Evolutionary conservation across 2,113 vertebrate genomes (phyloP).

Genomic region (Martes martes): DNA sequence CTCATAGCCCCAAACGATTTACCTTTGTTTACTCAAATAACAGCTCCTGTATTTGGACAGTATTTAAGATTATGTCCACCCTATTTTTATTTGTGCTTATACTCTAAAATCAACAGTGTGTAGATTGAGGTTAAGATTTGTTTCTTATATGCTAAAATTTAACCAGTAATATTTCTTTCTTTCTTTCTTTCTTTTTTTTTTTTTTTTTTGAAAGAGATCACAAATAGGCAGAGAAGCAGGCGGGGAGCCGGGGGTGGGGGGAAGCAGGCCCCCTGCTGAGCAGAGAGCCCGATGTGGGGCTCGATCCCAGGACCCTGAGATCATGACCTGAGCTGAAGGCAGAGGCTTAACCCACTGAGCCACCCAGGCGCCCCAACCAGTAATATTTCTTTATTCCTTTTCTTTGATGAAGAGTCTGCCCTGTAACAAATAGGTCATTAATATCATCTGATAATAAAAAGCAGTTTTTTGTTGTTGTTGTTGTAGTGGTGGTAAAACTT

Average conservation of each 20-base stretch:
- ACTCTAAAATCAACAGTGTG: background rate
- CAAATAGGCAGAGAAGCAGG: too few relatives aligned
- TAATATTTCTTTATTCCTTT: constrained; percentile 19
- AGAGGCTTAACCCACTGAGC: too few relatives aligned
- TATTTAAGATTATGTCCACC: background rate
- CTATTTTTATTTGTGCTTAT: constrained; percentile 16
- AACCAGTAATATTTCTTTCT: background rate
- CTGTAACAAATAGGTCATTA: background rate
- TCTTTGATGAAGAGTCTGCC: background rate
- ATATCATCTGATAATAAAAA: constrained; percentile 17
- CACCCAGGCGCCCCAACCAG: background rate
- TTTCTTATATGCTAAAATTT: constrained; percentile 22
- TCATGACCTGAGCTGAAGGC: too few relatives aligned
- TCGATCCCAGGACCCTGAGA: too few relatives aligned
- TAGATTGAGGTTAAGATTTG: background rate
- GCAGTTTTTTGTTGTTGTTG: background rate
- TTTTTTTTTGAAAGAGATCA: too few relatives aligned
- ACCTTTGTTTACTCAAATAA: constrained; percentile 18
- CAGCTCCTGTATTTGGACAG: background rate
- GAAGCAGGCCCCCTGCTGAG: too few relatives aligned
- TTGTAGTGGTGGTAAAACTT: background rate
- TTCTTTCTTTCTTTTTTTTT: too few relatives aligned
- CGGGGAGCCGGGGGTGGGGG: too few relatives aligned
- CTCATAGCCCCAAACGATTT: background rate
- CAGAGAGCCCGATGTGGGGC: too few relatives aligned